Evolutionary conservation across 1,140 invertebrate species (phyloP).

Genomic region (Amyelois transitella): DNA sequence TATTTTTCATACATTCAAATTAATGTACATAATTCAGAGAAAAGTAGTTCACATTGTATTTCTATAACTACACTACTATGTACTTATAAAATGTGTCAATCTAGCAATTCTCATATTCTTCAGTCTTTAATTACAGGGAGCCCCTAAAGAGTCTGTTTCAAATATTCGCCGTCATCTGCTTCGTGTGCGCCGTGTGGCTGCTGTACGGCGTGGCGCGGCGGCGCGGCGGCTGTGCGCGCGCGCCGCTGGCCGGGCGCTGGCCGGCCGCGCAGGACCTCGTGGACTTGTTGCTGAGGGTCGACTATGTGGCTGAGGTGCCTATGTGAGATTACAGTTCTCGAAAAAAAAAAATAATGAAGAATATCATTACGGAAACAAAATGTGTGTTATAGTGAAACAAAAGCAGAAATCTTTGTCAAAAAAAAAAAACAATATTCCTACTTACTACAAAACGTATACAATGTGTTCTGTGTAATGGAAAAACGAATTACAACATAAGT

Average conservation of each 20-base stretch:
- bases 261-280: constrained; percentile 46
- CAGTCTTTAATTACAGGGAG: constrained; percentile 50
- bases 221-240: constrained; percentile 20
- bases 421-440: no score
- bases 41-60: not conserved
- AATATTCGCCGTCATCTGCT: constrained; percentile 53
- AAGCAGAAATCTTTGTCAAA: no score
- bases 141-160: constrained; percentile 53
- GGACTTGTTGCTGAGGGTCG: constrained; percentile 48
- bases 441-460: no score
- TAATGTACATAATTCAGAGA: no score
- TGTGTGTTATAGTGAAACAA: no score
- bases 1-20: no score
- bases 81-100: not conserved
- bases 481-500: no score
- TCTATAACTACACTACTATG: not conserved
- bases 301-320: constrained; percentile 54
- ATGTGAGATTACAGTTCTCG: constrained; percentile 42
- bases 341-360: no score
- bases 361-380: no score
- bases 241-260: constrained; percentile 46
- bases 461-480: no score
- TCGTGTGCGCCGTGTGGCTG: constrained; percentile 34
- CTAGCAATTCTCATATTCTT: constrained; percentile 14
- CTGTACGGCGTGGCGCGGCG: constrained; percentile 33